Percentiles rank a stretch among this genome's conserved stretches.
These are phyloP conservation scores for Acanthopleura granulata DNA, from an alignment of 2,888 invertebrate genomes.

Conservation along the genomic window DNA sequence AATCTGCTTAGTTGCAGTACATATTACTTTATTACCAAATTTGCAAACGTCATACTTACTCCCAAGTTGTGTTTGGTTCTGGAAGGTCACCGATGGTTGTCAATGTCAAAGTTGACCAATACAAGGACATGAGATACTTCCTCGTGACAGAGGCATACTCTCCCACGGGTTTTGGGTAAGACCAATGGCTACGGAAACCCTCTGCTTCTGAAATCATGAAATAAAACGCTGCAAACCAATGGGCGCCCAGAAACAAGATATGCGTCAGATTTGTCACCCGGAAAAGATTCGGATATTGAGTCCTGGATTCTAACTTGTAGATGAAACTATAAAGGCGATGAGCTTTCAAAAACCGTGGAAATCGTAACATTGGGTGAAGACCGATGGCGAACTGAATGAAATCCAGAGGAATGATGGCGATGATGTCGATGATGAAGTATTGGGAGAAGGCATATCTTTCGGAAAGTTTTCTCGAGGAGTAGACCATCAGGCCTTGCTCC, in stretches of 20 bases:
- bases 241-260: conserved; percentile 92
- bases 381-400: conserved; percentile 84
- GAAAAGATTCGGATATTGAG: conserved; percentile 96
- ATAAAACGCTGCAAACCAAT: conserved; percentile 99
- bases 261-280: conserved; percentile 94
- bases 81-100: conserved; percentile 97
- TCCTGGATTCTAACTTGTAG: conserved; percentile 96
- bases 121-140: conserved; percentile 93
- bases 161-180: conserved; percentile 74
- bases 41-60: conserved; percentile 78
- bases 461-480: conserved; percentile 90
- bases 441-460: conserved; percentile 88
- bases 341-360: conserved; percentile 73
- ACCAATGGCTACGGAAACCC: conserved; percentile 72
- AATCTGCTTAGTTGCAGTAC: too few relatives aligned
- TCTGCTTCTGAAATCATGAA: conserved; percentile 86
- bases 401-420: conserved; percentile 87
- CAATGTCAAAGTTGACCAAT: conserved; percentile 96
- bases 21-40: too few relatives aligned
- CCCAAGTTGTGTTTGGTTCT: conserved; percentile 94
- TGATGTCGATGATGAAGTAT: conserved; percentile 86
- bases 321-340: conserved; percentile 88
- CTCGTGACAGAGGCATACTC: conserved; percentile 87
- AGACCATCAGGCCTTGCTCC: conserved; percentile 91
- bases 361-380: conserved; percentile 81